These are phyloP conservation scores for Phaethon lepturus DNA, from an alignment of 2,113 vertebrate species.

Conservation along the genomic window DNA sequence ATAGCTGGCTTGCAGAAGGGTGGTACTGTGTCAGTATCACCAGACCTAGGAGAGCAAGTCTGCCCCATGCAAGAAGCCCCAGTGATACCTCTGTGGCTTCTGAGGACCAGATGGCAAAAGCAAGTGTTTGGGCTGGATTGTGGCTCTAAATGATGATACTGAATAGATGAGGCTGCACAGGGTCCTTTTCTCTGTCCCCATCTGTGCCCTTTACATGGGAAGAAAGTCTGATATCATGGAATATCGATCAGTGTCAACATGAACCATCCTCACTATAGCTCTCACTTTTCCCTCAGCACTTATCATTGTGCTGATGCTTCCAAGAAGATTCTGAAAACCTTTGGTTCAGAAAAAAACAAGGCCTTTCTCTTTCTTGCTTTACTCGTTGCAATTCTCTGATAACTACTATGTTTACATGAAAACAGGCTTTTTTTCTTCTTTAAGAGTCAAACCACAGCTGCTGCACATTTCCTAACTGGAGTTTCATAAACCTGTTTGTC, in stretches of 20 bases:
- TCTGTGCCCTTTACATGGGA: constrained; percentile 11
- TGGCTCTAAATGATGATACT: background rate
- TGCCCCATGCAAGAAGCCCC: background rate
- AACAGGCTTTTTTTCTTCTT: background rate
- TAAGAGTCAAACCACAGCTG: background rate
- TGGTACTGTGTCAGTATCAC: background rate
- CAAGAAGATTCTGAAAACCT: constrained; percentile 15
- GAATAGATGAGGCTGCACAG: background rate
- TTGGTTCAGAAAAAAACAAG: background rate
- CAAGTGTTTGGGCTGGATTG: background rate
- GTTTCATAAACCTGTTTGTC: background rate
- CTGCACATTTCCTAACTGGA: background rate
- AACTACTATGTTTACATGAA: background rate
- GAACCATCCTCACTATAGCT: background rate
- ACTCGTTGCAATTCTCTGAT: background rate
- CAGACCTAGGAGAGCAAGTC: background rate
- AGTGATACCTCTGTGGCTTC: background rate
- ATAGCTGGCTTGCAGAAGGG: background rate
- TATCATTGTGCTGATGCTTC: background rate
- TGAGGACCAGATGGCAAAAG: background rate
- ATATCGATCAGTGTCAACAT: background rate
- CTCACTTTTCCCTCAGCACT: constrained; percentile 25
- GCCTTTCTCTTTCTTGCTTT: background rate
- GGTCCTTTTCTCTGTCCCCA: background rate
- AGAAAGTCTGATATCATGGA: constrained; percentile 7